Evolutionary conservation across 2,797 vertebrate genomes (phyloP), one percentile per base, ranked within the genome.

Genomic region (Iguana delicatissima): DNA sequence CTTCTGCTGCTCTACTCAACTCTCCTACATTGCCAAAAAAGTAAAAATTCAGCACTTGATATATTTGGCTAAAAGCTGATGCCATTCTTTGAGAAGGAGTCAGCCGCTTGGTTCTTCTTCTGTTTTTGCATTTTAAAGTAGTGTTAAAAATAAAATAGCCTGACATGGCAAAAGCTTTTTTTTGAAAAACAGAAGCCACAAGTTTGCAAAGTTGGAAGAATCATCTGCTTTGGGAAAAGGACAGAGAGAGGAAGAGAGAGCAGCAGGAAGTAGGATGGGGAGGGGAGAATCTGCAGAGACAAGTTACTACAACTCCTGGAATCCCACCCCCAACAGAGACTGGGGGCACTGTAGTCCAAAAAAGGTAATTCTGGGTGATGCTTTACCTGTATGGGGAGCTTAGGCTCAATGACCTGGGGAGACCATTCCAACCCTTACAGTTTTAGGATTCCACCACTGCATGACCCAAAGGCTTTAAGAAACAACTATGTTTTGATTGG

Each of bases 81-180:
- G 20, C 80, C 80, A 74, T 84, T 76, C 81, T 32, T 89, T 84
- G 5, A 18, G 72, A 64, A 76, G 38, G 88, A 84, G 72, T 62
- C 88, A 50, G 18, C 24, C 2, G 64, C 32, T 6, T 55, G 6
- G 32, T 12, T 35, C 10, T 24, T 18, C 50, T 26, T n/a, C 13
- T 4, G 22, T 32, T 46, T 72, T 4, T 42, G 14, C 26, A 5
- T 74, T 26, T 26, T 8, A 57, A 57, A 13, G 74, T 1, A 9
- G 12, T 32, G 52, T 62, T 77, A 84, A 84, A 84, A 77, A 84
- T 77, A 83, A 89, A 84, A 77, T 26, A 64, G 52, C 80, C 18
- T 32, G 69, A 32, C 52, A 74, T 46, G 29, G 80, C n/a, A n/a
- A 57, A 6, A 12, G 35, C 50, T 67, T 64, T 22, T 29, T 85